These are phyloP conservation scores for Beris morrisii DNA, from an alignment of 2,888 invertebrate genomes.

Conservation along the genomic window DNA sequence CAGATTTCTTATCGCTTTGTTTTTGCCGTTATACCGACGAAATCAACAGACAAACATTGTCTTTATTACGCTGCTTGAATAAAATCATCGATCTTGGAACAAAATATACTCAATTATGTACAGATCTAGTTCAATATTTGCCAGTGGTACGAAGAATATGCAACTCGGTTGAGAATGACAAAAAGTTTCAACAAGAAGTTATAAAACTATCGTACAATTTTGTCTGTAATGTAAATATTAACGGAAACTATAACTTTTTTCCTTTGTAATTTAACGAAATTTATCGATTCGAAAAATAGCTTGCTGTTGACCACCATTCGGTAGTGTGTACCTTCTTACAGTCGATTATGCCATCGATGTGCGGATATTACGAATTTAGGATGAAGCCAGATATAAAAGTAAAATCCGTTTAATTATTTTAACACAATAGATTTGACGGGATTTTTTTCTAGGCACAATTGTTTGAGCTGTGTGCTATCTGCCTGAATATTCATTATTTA, in stretches of 20 bases:
- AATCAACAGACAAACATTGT: neutral
- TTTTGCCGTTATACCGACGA: conserved; percentile 1
- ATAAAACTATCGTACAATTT: conserved; percentile 19
- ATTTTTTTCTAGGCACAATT: conserved; percentile 43
- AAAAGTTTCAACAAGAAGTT: conserved; percentile 12
- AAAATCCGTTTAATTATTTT: neutral
- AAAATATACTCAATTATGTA: conserved; percentile 47
- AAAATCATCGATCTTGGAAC: conserved; percentile 47
- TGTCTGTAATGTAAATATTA: conserved; percentile 18
- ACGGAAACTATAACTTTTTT: neutral
- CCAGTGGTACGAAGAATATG: conserved; percentile 2
- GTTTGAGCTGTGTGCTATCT: conserved; percentile 44
- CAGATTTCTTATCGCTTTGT: conserved; percentile 8
- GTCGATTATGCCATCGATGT: conserved; percentile 4
- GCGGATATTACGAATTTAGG: conserved; percentile 44
- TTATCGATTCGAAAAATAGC: conserved; percentile 7
- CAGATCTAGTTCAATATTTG: conserved; percentile 48
- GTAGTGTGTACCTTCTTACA: conserved; percentile 15
- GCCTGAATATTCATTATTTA: conserved; percentile 48
- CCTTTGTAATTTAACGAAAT: no score
- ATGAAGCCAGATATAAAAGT: conserved; percentile 47
- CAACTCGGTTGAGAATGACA: conserved; percentile 5
- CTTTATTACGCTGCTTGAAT: conserved; percentile 46
- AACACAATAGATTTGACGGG: neutral
- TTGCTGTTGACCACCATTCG: conserved; percentile 17